Base-by-base conservation (phyloP, 2,797 vertebrate genomes). In the Botia almorhae region DNA sequence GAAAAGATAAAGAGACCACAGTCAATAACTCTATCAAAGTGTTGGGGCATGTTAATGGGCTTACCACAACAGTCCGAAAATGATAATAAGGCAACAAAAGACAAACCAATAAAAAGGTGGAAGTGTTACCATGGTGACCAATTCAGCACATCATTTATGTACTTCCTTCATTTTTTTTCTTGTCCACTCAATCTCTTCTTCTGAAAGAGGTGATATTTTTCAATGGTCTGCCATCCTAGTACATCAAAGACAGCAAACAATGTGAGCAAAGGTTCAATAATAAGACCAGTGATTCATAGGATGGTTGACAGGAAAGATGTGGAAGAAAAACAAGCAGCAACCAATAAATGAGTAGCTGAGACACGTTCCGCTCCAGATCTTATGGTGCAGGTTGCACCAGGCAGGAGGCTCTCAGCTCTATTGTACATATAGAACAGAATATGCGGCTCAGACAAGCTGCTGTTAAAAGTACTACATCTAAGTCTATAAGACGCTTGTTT, bases 91-190 rank as follows among this genome's bases (percentile, higher is more conserved):
- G 75, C 68, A 69, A 76, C 29, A 76, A 67, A 74, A 80, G 48
- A 86, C 55, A 78, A 33, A 63, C 50, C 36, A 39, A 81, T 51
- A 74, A 69, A 76, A 63, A 74, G 68, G 16, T 51, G 26, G 21
- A 74, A 58, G 68, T 76, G 78, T 87, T 84, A 69, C 84, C 82
- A 86, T 87, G 82, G 82, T 61, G 80, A 87, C 78, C 14, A 70
- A 74, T 77, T 69, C 69, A 80, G 51, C 29, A 83, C 68, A 60
- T 82, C 23, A 13, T 67, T 68, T 46, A 53, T 67, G 73, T 39
- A 75, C 77, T 82, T 16, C 33, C 26, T 51, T 64, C 67, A 65
- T 29, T 53, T 26, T 17, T 4, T 17, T 33, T 10, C 11, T 23
- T 55, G 21, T 63, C 26, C 51, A 53, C 80, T 78, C 46, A 84